phyloP scores from a whole-genome alignment of 64 coral and sea anemone species.

The Hydrozoanthus tunicans region DNA sequence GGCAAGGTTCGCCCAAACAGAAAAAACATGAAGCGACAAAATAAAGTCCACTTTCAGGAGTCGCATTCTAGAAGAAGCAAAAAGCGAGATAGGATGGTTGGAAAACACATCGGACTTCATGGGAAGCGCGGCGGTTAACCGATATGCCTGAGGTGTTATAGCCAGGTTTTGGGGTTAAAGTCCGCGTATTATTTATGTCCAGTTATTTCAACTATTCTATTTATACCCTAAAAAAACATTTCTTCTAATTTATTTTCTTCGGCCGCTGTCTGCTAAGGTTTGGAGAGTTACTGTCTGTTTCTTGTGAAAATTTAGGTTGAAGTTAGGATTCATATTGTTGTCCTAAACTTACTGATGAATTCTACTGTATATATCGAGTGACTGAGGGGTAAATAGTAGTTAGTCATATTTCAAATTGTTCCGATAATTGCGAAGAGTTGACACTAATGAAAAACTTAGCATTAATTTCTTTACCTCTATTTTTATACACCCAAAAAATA shows the following conservation, averaged over 20 bases:
- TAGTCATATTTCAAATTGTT: conserved; percentile 55
- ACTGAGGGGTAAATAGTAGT: conserved; percentile 24
- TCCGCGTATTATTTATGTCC: conserved; percentile 38
- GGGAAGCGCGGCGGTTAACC: conserved; percentile 83
- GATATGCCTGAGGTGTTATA: not conserved
- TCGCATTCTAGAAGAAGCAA: conserved; percentile 85
- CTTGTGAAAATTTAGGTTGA: conserved; percentile 48
- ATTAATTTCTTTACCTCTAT: conserved; percentile 63
- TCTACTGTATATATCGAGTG: not conserved
- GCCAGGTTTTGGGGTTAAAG: conserved; percentile 39
- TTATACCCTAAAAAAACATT: conserved; percentile 23
- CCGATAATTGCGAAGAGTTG: conserved; percentile 15
- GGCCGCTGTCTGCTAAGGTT: not conserved
- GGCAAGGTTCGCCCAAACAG: conserved; percentile 58
- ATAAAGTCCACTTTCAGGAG: conserved; percentile 85
- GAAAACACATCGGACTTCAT: conserved; percentile 88
- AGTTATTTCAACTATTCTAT: conserved; percentile 60
- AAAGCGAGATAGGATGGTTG: conserved; percentile 87
- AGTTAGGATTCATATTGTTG: conserved; percentile 31
- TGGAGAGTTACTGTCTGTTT: conserved; percentile 39
- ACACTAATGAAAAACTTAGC: conserved; percentile 23
- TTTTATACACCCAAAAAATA: conserved; percentile 69
- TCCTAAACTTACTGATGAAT: conserved; percentile 6
- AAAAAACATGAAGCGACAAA: conserved; percentile 86
- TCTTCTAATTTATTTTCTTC: conserved; percentile 62